Base-by-base conservation (phyloP, 1,140 invertebrate genomes). In the Parasteatoda tepidariorum region DNA sequence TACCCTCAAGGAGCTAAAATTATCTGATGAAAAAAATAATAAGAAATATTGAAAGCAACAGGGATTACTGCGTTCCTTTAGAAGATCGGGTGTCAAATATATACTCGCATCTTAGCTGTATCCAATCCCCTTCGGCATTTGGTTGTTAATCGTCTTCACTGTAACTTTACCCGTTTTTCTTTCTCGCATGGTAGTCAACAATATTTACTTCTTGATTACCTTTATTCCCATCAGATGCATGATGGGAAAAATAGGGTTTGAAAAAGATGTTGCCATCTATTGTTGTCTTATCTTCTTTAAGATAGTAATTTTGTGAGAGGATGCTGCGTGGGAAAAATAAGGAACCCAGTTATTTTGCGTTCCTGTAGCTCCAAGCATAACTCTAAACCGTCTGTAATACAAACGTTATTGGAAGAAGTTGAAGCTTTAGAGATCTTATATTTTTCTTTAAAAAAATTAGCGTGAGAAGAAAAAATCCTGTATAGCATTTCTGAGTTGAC, bases 201-300 rank as follows among this genome's bases (percentile, higher is more conserved):
- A 48, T 48, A 64, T 64, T 66, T 48, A 64, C 7, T 62, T 66
- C 74, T 66, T 76, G 74, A 76, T 76, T 76, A 24, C 74, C 74
- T 66, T 76, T 64, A 30, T 48, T 15, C 15, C 15, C 24, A 15
- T 31, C 24, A 31, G 24, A 26, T 38, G 34, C 18, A 48, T 34
- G 54, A 11, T 15, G 38, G 24, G 24, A 31, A 31, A 30, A 33
- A 31, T 11, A 33, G 2, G 11, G 9, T 18, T 31, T 15, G 15
- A 33, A 31, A 54, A 48, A 61, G n/a, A 13, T 33, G 30, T 18
- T 18, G 30, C 31, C 2, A 7, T 2, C 57, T 24, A 66, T 76
- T 76, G 74, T 76, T 62, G 74, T 34, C 33, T 48, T 64, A 76
- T 76, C 74, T 76, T 26, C 24, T 48, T n/a, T 26, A 54, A 48